These are phyloP conservation scores for Agrypnus murinus DNA, from an alignment of 2,888 invertebrate genomes.

Conservation along the genomic window DNA sequence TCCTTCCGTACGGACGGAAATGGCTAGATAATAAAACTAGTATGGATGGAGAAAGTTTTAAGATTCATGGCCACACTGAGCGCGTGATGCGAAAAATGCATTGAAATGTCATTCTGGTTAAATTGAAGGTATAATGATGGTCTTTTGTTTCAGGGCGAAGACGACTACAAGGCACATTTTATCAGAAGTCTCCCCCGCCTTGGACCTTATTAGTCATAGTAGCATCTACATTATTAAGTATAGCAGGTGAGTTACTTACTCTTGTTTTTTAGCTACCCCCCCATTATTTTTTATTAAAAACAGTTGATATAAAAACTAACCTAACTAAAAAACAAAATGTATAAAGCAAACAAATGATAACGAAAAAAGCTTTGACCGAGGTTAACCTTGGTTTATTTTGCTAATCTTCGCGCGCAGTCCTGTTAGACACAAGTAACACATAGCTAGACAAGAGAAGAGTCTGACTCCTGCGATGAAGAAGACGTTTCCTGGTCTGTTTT, in stretches of 20 bases:
- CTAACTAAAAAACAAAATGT: no score
- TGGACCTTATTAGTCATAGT: constrained; percentile 70
- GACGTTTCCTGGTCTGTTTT: constrained; percentile 41
- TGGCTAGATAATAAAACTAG: not conserved
- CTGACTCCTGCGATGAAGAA: constrained; percentile 36
- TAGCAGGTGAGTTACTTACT: constrained; percentile 69
- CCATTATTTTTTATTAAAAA: no score
- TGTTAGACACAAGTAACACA: not conserved
- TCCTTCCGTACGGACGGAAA: constrained; percentile 30
- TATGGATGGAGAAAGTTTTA: constrained; percentile 34
- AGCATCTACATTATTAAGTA: constrained; percentile 70
- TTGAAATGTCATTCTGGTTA: no score
- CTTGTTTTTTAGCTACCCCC: constrained; percentile 1
- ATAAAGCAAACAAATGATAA: constrained; percentile 21
- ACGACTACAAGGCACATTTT: constrained; percentile 66
- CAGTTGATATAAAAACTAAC: no score
- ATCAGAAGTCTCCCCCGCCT: constrained; percentile 69
- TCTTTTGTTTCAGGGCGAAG: constrained; percentile 68
- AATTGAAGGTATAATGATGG: no score
- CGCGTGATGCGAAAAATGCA: no score
- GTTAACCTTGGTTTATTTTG: constrained; percentile 32
- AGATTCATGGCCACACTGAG: constrained; percentile 31
- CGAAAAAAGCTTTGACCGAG: constrained; percentile 34
- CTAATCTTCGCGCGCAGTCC: constrained; percentile 18
- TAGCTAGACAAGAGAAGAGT: not conserved